A percentile compares a stretch with the other conserved stretches of the same genome.
Conservation (phyloP, 35 echinoderm and acorn worm genomes). For the Hemicentrotus pulcherrimus region DNA sequence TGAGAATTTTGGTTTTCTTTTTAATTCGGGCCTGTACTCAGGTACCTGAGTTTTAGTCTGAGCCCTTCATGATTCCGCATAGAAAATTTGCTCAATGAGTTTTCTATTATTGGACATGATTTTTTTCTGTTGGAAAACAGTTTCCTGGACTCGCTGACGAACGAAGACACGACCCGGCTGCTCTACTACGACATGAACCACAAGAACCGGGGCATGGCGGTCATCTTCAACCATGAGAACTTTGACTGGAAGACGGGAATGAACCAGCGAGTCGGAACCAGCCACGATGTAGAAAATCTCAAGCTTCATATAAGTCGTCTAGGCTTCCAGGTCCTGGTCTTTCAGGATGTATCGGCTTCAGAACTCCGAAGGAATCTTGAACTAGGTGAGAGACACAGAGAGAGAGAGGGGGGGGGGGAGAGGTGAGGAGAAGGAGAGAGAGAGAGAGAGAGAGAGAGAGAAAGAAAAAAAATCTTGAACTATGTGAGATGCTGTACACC, state of each 20-base stretch:
- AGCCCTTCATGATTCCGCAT: background rate
- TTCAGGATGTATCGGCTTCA: constrained; percentile 64
- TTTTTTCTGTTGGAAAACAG: constrained; percentile 23
- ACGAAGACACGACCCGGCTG: constrained; percentile 23
- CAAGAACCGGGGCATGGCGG: constrained; percentile 68
- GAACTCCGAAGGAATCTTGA: constrained; percentile 60
- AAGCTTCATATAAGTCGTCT: constrained; percentile 63
- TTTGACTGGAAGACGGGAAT: constrained; percentile 73
- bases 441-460: too few species aligned
- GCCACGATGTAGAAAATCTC: constrained; percentile 81
- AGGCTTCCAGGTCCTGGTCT: constrained; percentile 76
- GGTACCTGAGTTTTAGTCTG: too few species aligned
- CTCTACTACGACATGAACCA: constrained; percentile 84
- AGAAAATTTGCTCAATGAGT: background rate
- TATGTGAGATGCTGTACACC: too few species aligned
- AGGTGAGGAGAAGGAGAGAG: too few species aligned
- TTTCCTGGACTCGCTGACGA: constrained; percentile 52
- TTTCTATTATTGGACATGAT: background rate
- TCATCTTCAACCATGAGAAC: constrained; percentile 94
- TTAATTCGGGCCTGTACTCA: background rate
- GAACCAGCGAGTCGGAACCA: constrained; percentile 77
- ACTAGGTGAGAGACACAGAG: background rate
- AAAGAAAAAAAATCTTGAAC: too few species aligned
- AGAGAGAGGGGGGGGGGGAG: too few species aligned
- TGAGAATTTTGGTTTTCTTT: background rate